phyloP scores from a whole-genome alignment of 2,113 vertebrate genomes.

The Neodon shergylaensis region DNA sequence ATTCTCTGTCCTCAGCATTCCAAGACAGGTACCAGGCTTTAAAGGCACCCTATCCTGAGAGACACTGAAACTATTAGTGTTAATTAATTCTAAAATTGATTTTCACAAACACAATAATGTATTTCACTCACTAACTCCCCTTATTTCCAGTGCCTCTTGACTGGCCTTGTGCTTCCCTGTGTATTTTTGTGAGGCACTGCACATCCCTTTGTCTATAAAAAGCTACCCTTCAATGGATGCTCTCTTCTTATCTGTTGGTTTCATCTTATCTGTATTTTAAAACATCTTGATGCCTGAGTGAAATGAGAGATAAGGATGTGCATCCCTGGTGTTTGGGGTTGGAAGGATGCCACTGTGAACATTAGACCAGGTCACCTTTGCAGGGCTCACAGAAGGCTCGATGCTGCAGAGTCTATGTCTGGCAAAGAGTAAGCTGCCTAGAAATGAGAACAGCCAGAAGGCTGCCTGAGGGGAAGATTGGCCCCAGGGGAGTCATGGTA shows the following conservation, averaged over 20 bases:
- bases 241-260: neutral
- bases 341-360: rapidly evolving
- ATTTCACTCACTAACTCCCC: neutral
- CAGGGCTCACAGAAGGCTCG: neutral
- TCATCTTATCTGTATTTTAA: too few species aligned
- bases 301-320: neutral
- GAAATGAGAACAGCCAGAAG: neutral
- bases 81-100: neutral
- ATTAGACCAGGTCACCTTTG: rapidly evolving
- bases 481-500: rapidly evolving
- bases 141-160: neutral
- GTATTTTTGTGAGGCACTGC: neutral
- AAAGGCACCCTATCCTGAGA: neutral
- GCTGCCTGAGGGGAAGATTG: neutral
- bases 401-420: neutral
- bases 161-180: rapidly evolving
- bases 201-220: neutral
- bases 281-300: neutral
- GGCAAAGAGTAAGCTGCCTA: too few species aligned
- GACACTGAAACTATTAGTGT: neutral
- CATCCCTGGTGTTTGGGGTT: neutral
- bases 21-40: neutral
- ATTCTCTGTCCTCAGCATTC: neutral
- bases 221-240: neutral
- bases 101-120: neutral